phyloP scores from a whole-genome alignment of 2,113 vertebrate species.

The Ophiodon elongatus region DNA sequence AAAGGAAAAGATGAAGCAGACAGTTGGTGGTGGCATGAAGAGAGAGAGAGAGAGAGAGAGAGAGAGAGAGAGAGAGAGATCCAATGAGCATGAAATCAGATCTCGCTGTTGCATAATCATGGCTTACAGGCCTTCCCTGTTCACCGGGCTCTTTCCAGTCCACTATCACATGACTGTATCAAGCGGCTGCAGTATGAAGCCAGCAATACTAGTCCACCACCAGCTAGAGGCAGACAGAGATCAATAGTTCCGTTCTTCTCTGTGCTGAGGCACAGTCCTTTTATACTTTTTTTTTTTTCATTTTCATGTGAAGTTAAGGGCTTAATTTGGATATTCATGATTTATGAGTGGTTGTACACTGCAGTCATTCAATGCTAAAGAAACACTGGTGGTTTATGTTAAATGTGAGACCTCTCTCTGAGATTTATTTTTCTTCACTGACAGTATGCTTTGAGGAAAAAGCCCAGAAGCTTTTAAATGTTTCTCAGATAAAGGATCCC shows the following conservation, averaged over 20 bases:
- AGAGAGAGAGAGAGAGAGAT: constrained; percentile 6
- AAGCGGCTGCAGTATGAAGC: constrained; percentile 50
- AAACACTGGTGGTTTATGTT: not conserved
- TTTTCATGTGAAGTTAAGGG: not conserved
- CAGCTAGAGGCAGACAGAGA: constrained; percentile 31
- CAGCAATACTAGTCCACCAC: constrained; percentile 51
- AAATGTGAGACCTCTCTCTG: not conserved
- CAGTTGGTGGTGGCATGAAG: not conserved
- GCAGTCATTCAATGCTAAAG: not conserved
- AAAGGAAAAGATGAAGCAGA: not conserved
- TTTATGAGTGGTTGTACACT: not conserved
- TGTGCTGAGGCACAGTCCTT: not conserved
- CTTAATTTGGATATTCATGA: not conserved
- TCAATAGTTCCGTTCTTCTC: constrained; percentile 41
- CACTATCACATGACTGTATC: constrained; percentile 63
- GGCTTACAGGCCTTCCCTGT: constrained; percentile 66
- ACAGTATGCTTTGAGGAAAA: not conserved
- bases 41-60: not conserved
- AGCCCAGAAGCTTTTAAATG: not conserved
- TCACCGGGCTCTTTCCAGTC: constrained; percentile 45
- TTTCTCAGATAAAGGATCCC: not conserved
- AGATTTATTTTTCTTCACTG: not conserved
- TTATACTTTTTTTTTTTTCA: not conserved
- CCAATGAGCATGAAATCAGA: constrained; percentile 70
- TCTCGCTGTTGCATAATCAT: constrained; percentile 67